Conservation (phyloP, 2,888 invertebrate species). For the Aphodius sticticus region DNA sequence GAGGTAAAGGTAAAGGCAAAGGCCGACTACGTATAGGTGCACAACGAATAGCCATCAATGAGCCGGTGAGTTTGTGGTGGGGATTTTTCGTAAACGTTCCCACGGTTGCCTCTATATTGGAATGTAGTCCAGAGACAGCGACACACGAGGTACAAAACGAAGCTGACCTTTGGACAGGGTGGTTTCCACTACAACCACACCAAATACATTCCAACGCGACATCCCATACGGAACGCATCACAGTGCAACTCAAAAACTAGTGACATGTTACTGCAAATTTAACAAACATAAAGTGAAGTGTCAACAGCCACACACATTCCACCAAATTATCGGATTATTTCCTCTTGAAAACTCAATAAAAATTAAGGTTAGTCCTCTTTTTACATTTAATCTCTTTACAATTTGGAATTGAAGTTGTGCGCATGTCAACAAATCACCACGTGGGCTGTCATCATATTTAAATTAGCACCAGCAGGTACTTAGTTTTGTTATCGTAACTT, state of each 20-base stretch:
- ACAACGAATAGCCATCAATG: slow-evolving; percentile 19
- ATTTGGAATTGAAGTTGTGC: not conserved
- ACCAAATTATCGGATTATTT: slow-evolving; percentile 11
- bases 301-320: not conserved
- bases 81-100: slow-evolving; percentile 46
- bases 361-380: not conserved
- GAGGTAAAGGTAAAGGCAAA: slow-evolving; percentile 25
- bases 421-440: not conserved
- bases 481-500: not conserved
- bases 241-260: not conserved
- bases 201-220: not conserved
- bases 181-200: slow-evolving; percentile 18
- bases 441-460: not conserved
- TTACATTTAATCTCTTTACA: not conserved
- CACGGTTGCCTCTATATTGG: slow-evolving; percentile 47
- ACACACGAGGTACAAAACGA: slow-evolving; percentile 37
- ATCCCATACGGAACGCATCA: too few relatives aligned
- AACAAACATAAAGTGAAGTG: slow-evolving; percentile 40
- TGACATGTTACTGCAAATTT: slow-evolving; percentile 11
- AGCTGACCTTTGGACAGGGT: slow-evolving; percentile 44
- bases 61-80: slow-evolving; percentile 37
- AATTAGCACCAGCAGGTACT: not conserved
- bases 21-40: slow-evolving; percentile 35
- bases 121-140: slow-evolving; percentile 43
- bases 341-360: not conserved